phyloP scores from a whole-genome alignment of 1,140 invertebrate species.

The Agrypnia vestita region DNA sequence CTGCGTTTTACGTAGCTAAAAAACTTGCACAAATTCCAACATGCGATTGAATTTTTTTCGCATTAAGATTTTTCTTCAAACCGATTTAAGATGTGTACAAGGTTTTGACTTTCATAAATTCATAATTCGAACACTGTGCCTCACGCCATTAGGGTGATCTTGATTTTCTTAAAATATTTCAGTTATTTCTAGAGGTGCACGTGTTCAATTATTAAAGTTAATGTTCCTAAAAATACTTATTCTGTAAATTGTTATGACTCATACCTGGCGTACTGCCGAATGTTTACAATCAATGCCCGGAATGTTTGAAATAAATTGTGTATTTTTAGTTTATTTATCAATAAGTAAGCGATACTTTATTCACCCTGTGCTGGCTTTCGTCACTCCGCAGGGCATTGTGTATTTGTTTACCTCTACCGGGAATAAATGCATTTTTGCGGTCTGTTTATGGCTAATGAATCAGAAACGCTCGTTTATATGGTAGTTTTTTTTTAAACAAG shows the following conservation, averaged over 20 bases:
- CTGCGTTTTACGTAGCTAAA: no score
- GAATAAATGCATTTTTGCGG: not conserved
- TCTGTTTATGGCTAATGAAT: not conserved
- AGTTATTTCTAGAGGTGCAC: conserved; percentile 31
- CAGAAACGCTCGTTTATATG: not conserved
- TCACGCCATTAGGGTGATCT: not conserved
- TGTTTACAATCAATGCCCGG: not conserved
- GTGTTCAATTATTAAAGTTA: conserved; percentile 41
- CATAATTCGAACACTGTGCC: not conserved
- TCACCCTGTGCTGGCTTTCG: not conserved
- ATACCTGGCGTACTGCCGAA: not conserved
- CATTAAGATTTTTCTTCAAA: no score
- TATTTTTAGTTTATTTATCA: conserved; percentile 8
- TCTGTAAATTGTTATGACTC: conserved; percentile 28
- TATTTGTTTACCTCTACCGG: conserved; percentile 6
- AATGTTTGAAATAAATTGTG: conserved; percentile 15
- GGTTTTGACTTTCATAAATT: conserved; percentile 3
- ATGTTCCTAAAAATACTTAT: conserved; percentile 36
- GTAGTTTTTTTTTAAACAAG: no score
- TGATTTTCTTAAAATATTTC: conserved; percentile 26
- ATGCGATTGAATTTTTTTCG: no score
- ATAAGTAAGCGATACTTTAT: not conserved
- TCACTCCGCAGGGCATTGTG: not conserved
- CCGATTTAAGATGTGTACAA: no score
- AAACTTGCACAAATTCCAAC: no score